These are phyloP conservation scores for Drosophila nigritarsus DNA, from an alignment of 2,888 invertebrate species.

Conservation along the genomic window DNA sequence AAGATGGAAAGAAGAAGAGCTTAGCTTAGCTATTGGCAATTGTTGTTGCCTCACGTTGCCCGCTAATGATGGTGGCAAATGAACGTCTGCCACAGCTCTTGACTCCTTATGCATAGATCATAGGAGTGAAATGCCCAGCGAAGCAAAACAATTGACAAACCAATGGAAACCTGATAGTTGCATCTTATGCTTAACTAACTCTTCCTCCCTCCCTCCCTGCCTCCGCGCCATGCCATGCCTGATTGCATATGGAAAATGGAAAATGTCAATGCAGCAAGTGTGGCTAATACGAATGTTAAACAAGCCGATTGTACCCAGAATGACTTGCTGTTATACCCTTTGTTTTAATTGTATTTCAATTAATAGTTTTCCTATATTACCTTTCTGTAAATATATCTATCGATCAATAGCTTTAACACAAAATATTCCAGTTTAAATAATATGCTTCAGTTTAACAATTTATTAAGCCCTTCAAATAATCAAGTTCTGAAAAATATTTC, in stretches of 20 bases:
- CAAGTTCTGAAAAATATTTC: too few relatives aligned
- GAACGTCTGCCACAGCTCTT: slow-evolving; percentile 17
- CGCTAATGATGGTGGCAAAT: slow-evolving; percentile 57
- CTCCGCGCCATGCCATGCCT: slow-evolving; percentile 57
- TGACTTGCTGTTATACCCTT: slow-evolving; percentile 23
- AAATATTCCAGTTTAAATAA: background rate
- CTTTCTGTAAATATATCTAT: background rate
- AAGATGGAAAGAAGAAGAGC: slow-evolving; percentile 1
- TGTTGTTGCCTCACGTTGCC: slow-evolving; percentile 38
- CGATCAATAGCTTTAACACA: background rate
- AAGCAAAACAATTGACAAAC: slow-evolving; percentile 67
- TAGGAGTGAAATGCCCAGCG: slow-evolving; percentile 48
- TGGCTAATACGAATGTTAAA: slow-evolving; percentile 44
- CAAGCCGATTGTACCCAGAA: background rate
- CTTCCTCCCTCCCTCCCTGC: slow-evolving; percentile 1
- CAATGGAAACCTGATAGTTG: slow-evolving; percentile 50
- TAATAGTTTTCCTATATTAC: background rate
- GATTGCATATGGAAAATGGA: slow-evolving; percentile 67
- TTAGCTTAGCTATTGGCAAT: slow-evolving; percentile 27
- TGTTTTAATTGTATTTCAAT: background rate
- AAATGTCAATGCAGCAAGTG: slow-evolving; percentile 56
- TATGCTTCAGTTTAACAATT: background rate
- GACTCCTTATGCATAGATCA: slow-evolving; percentile 40
- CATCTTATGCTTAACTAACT: slow-evolving; percentile 39
- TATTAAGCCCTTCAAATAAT: background rate